These are phyloP conservation scores for Temnothorax unifasciatus DNA, from an alignment of 2,888 invertebrate genomes.

Conservation along the genomic window DNA sequence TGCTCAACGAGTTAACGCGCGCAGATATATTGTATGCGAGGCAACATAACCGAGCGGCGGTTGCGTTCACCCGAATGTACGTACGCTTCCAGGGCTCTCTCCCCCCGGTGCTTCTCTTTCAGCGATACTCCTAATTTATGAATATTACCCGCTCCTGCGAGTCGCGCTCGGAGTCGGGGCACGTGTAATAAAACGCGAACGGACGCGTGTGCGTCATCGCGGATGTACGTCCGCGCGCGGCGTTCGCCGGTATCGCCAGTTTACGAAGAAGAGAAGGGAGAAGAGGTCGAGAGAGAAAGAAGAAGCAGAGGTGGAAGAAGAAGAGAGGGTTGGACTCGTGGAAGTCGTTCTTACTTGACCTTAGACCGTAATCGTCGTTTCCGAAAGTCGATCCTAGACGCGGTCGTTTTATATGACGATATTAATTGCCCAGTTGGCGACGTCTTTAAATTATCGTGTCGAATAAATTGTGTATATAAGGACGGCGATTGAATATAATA, in stretches of 20 bases:
- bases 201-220: constrained; percentile 74
- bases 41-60: neutral
- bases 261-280: constrained; percentile 17
- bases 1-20: constrained; percentile 81
- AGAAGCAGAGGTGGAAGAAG: constrained; percentile 11
- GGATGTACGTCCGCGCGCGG: constrained; percentile 58
- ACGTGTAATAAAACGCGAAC: constrained; percentile 80
- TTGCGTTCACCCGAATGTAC: constrained; percentile 41
- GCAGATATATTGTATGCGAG: constrained; percentile 64
- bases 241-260: constrained; percentile 39
- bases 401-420: constrained; percentile 51
- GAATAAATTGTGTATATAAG: constrained; percentile 46
- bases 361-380: constrained; percentile 58
- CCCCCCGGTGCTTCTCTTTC: constrained; percentile 68
- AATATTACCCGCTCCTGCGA: constrained; percentile 77
- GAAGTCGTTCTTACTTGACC: constrained; percentile 75
- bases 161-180: constrained; percentile 73
- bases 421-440: constrained; percentile 70
- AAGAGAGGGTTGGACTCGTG: constrained; percentile 61
- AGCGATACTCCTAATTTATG: constrained; percentile 83
- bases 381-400: constrained; percentile 78
- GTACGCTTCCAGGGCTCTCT: constrained; percentile 60
- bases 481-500: constrained; percentile 21
- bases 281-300: neutral
- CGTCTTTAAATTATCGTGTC: constrained; percentile 55